Base-by-base conservation (phyloP, 2,888 invertebrate genomes). In the Chymomyza procnemis region DNA sequence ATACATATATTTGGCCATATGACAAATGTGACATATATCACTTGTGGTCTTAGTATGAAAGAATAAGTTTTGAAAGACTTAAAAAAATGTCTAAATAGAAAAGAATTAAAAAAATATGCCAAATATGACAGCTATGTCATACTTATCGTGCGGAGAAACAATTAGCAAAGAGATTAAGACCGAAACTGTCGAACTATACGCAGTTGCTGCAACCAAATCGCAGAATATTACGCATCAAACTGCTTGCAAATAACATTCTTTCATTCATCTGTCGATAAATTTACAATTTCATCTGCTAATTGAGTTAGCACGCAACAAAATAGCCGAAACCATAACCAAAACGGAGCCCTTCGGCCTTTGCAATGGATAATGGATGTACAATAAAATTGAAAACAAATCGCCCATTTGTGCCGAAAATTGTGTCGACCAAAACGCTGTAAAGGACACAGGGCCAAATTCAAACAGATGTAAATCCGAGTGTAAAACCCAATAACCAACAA, bases 381-480 rank as follows among this genome's bases (percentile, higher is more conserved):
- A 78, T 74, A 74, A 61, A 76, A 70, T 67, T 61, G 64, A 71
- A 75, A 80, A 86, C 76, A 84, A 82, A 85, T 79, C 79, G 80
- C 77, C 80, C 78, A 82, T 79, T 81, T 75, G 68, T 61, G 21
- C 21, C 18, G 18, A 50, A 16, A 50, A 50, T 16, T 26, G 16
- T 21, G 8, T 9, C 30, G 12, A 26, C 16, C 30, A 16, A n/a
- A n/a, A 16, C 30, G 8, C 34, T 30, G n/a, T 48, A 64, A 58
- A 47, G 71, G 22, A 60, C 69, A 73, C 67, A 67, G 34, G 34
- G 61, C 64, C 50, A 59, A 88, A 86, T 88, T 71, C 77, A 80
- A 87, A 79, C 86, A 86, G 86, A 88, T 86, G 86, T 85, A 87
- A 88, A 87, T 85, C 82, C 76, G 69, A 69, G 73, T 74, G 78